phyloP scores from a whole-genome alignment of 1,140 invertebrate genomes.

The Plodia interpunctella region DNA sequence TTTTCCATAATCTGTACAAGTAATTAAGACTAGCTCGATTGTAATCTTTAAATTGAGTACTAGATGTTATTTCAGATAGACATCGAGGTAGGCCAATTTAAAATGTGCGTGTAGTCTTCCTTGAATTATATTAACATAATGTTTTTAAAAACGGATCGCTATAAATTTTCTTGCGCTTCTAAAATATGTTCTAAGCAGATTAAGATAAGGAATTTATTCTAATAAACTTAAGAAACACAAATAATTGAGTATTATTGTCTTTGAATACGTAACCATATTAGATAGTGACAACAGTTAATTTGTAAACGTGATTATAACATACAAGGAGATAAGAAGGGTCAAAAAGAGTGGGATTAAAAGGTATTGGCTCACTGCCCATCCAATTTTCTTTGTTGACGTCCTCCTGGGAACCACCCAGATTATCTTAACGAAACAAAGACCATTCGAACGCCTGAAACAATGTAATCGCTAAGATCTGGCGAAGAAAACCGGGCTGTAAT shows the following conservation, averaged over 20 bases:
- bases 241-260: background rate
- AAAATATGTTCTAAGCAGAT: too few species aligned
- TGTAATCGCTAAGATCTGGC: slow-evolving; percentile 55
- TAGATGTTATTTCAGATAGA: too few species aligned
- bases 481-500: slow-evolving; percentile 37
- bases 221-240: too few species aligned
- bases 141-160: too few species aligned
- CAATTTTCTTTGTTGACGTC: slow-evolving; percentile 76
- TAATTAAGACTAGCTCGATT: too few species aligned
- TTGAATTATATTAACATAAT: too few species aligned
- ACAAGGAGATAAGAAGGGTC: slow-evolving; percentile 64
- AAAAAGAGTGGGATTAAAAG: slow-evolving; percentile 73
- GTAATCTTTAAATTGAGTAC: too few species aligned
- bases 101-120: too few species aligned
- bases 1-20: too few species aligned
- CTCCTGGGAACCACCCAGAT: slow-evolving; percentile 62
- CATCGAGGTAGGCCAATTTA: too few species aligned
- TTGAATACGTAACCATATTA: background rate
- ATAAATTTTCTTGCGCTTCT: too few species aligned
- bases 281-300: background rate
- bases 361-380: slow-evolving; percentile 74
- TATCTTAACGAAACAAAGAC: slow-evolving; percentile 73
- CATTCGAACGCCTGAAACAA: slow-evolving; percentile 64
- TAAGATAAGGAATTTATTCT: too few species aligned
- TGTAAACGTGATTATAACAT: slow-evolving; percentile 55